Percentiles rank a stretch among this genome's conserved stretches.
phyloP scores from a whole-genome alignment of 2,113 vertebrate species.

The Cebus imitator region DNA sequence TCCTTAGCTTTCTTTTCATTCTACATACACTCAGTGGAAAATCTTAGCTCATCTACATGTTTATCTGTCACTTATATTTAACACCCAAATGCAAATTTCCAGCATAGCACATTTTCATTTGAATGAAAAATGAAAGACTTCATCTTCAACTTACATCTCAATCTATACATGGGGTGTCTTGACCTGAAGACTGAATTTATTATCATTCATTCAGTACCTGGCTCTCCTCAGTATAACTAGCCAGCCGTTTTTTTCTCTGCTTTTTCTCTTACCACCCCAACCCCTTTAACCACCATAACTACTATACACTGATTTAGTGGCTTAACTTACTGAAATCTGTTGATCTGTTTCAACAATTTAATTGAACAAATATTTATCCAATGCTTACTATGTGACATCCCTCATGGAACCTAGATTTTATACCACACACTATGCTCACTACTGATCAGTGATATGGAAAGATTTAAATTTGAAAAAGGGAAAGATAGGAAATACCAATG shows the following conservation, averaged over 20 bases:
- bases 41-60: not conserved
- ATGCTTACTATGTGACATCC: not conserved
- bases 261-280: not conserved
- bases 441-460: not conserved
- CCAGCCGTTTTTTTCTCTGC: not conserved
- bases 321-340: not conserved
- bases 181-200: not conserved
- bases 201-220: not conserved
- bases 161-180: not conserved
- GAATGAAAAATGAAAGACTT: too few relatives aligned
- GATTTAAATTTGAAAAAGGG: not conserved
- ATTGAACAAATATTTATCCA: not conserved
- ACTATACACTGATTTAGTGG: not conserved
- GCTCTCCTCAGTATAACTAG: not conserved
- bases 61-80: not conserved
- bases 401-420: not conserved
- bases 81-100: not conserved
- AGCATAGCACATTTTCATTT: not conserved
- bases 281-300: not conserved
- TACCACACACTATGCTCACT: not conserved
- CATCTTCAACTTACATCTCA: not conserved
- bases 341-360: not conserved
- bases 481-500: not conserved
- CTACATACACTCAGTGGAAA: not conserved
- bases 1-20: not conserved